Evolutionary conservation across 2,888 invertebrate species (phyloP).

Genomic region (Lasioglossum vierecki): DNA sequence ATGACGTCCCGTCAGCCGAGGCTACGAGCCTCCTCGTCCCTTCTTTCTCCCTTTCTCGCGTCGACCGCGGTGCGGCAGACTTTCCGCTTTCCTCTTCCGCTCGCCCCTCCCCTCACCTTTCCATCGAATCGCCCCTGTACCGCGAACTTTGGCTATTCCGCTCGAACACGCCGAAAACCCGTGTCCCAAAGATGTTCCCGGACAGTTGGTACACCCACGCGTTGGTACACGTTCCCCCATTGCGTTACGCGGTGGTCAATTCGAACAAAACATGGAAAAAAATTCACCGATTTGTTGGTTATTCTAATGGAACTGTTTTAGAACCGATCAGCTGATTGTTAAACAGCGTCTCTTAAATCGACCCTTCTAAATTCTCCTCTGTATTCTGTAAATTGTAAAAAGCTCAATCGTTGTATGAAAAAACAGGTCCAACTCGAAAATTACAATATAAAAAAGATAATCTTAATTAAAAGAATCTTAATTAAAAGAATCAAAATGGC

Average conservation of each 20-base stretch:
- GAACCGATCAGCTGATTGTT: no score
- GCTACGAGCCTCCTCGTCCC: conserved; percentile 57
- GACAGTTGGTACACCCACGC: conserved; percentile 43
- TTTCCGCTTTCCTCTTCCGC: conserved; percentile 17
- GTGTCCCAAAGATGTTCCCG: conserved; percentile 49
- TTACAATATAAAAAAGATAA: no score
- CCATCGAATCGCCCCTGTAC: conserved; percentile 13
- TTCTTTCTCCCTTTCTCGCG: conserved; percentile 51
- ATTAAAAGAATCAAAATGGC: no score
- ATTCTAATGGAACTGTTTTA: no score
- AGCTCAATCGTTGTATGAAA: no score
- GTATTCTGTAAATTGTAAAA: no score
- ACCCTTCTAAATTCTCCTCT: no score
- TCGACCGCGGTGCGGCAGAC: conserved; percentile 5
- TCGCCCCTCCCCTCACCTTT: conserved; percentile 7
- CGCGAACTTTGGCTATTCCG: conserved; percentile 30
- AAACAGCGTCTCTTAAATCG: not conserved
- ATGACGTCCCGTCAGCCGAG: conserved; percentile 76
- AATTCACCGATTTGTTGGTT: not conserved
- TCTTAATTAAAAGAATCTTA: no score
- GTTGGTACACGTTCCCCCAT: not conserved
- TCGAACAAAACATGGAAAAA: not conserved
- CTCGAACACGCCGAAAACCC: conserved; percentile 50
- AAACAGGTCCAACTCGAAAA: no score
- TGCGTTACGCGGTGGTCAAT: not conserved